phyloP scores from a whole-genome alignment of 2,797 vertebrate species.

The Ctenopoma kingsleyae region DNA sequence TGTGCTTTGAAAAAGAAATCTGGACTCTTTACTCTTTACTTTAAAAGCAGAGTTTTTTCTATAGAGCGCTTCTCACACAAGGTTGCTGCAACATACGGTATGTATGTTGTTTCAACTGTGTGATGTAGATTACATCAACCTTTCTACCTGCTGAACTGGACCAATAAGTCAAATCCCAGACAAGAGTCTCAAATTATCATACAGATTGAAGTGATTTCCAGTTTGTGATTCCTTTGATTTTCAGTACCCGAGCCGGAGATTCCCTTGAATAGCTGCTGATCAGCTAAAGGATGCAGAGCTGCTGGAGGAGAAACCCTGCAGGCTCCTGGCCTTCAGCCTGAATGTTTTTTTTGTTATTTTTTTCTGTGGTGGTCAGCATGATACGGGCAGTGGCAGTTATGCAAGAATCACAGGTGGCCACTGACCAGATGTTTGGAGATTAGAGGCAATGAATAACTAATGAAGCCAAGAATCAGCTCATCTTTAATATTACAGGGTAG shows the following conservation, averaged over 20 bases:
- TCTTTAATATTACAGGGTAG: conserved; percentile 36
- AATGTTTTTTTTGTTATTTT: conserved; percentile 25
- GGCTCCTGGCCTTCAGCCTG: conserved; percentile 31
- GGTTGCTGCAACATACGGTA: conserved; percentile 10
- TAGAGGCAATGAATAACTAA: conserved; percentile 77
- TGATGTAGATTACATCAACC: conserved; percentile 49
- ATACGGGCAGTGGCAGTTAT: conserved; percentile 34
- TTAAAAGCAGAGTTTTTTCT: conserved; percentile 19
- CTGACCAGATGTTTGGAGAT: conserved; percentile 76
- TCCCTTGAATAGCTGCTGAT: conserved; percentile 63
- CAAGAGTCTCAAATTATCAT: conserved; percentile 65
- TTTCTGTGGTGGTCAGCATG: conserved; percentile 18
- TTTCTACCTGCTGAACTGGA: conserved; percentile 40
- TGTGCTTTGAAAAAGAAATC: not conserved
- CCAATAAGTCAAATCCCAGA: conserved; percentile 45
- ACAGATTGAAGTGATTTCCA: conserved; percentile 72
- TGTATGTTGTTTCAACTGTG: conserved; percentile 24
- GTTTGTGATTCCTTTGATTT: conserved; percentile 66
- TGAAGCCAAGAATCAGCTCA: conserved; percentile 60
- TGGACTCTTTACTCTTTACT: conserved; percentile 15
- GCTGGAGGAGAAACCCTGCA: conserved; percentile 45
- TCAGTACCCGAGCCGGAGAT: conserved; percentile 42
- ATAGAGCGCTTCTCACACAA: conserved; percentile 25
- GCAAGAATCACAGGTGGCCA: conserved; percentile 66
- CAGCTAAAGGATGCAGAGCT: conserved; percentile 44